phyloP scores from a whole-genome alignment of 2,113 vertebrate species.

The Tenebrosternarchus preto region DNA sequence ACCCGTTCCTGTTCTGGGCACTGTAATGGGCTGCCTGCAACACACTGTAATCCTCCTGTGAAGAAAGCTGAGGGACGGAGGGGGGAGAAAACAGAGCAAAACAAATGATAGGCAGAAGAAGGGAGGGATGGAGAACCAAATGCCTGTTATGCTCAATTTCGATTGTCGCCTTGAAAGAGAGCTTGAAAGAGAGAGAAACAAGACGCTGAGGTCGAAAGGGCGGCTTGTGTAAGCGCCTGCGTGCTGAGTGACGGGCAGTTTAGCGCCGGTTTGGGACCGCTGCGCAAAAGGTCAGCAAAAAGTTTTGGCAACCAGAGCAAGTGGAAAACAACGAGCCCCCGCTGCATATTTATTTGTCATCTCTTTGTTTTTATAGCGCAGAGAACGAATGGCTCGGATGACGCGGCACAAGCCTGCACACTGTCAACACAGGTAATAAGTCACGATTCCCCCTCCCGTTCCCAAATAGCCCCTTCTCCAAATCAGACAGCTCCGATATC shows the following conservation, averaged over 20 bases:
- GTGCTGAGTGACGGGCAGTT: conserved; percentile 90
- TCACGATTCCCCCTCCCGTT: conserved; percentile 82
- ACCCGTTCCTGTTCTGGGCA: conserved; percentile 82
- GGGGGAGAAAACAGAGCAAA: conserved; percentile 56
- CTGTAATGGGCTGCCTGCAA: conserved; percentile 90
- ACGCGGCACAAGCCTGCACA: conserved; percentile 88
- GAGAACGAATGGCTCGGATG: conserved; percentile 93
- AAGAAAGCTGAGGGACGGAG: conserved; percentile 45
- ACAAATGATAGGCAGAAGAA: conserved; percentile 39
- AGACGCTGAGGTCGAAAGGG: conserved; percentile 81
- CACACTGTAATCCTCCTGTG: conserved; percentile 84
- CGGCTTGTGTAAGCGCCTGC: conserved; percentile 79
- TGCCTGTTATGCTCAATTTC: conserved; percentile 64
- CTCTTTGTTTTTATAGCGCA: conserved; percentile 92
- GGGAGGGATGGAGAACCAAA: conserved; percentile 5
- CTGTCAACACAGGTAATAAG: conserved; percentile 97
- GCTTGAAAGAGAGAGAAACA: conserved; percentile 80
- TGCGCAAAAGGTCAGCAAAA: conserved; percentile 86
- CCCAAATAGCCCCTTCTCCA: conserved; percentile 73
- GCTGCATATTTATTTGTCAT: conserved; percentile 89
- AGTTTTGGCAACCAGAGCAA: conserved; percentile 78
- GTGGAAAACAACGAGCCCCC: conserved; percentile 84
- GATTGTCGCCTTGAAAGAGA: conserved; percentile 81
- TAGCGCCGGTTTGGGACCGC: conserved; percentile 85
- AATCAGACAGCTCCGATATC: conserved; percentile 71